Percentiles rank a stretch among this genome's conserved stretches.
Evolutionary conservation across 2,888 invertebrate species (phyloP).

Genomic region (Epistrophella euchroma): DNA sequence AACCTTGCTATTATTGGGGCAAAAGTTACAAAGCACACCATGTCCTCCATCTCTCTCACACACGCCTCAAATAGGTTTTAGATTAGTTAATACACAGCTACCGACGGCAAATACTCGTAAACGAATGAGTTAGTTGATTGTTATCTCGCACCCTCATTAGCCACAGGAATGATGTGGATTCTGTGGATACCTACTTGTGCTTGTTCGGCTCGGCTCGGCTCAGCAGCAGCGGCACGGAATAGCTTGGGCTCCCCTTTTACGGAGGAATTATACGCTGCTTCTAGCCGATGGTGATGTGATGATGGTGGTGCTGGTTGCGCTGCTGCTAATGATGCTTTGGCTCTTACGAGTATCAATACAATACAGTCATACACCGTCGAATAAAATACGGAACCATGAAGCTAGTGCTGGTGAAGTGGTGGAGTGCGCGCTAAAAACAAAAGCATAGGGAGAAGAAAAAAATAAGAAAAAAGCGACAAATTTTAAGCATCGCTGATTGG

Average conservation of each 20-base stretch:
- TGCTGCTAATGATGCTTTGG: slow-evolving; percentile 48
- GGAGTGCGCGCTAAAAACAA: slow-evolving; percentile 74
- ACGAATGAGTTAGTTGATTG: slow-evolving; percentile 67
- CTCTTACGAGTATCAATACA: slow-evolving; percentile 2
- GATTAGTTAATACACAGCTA: slow-evolving; percentile 62
- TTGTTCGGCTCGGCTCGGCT: neutral
- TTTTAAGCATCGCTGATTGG: slow-evolving; percentile 76
- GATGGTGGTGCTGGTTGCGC: neutral
- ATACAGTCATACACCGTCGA: slow-evolving; percentile 26
- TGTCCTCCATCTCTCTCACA: slow-evolving; percentile 56
- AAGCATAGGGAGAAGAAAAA: slow-evolving; percentile 50
- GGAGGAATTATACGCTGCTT: slow-evolving; percentile 12
- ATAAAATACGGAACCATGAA: slow-evolving; percentile 3
- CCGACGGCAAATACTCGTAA: slow-evolving; percentile 68
- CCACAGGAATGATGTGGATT: slow-evolving; percentile 14
- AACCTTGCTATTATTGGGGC: slow-evolving; percentile 41
- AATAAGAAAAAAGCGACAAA: slow-evolving; percentile 67
- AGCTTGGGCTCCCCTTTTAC: slow-evolving; percentile 19
- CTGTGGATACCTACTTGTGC: slow-evolving; percentile 15
- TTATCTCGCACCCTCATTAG: slow-evolving; percentile 72
- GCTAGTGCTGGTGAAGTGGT: slow-evolving; percentile 30
- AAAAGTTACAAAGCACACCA: slow-evolving; percentile 1
- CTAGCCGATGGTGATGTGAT: slow-evolving; percentile 6
- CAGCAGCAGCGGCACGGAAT: neutral
- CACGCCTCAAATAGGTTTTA: slow-evolving; percentile 59